A percentile compares a stretch with the other conserved stretches of the same genome.
phyloP scores from a whole-genome alignment of 1,140 invertebrate genomes.

The Melipona quadrifasciata region DNA sequence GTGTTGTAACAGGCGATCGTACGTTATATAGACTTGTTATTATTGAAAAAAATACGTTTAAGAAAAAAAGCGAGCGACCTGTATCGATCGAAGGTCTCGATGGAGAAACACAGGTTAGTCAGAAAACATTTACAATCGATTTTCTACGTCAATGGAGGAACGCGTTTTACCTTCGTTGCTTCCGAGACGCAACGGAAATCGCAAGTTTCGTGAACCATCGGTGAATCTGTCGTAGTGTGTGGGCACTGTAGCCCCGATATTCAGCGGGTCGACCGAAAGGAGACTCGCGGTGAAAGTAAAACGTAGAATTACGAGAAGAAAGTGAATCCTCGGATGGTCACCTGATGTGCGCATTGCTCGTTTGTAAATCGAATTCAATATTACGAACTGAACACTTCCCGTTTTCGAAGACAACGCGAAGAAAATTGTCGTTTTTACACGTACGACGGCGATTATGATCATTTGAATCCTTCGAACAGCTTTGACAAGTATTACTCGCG shows the following conservation, averaged over 20 bases:
- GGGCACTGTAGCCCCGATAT: constrained; percentile 42
- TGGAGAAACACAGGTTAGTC: not conserved
- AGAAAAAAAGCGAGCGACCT: not conserved
- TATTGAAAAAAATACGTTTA: not conserved
- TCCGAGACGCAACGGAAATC: not conserved
- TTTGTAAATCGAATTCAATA: not conserved
- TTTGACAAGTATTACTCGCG: not conserved
- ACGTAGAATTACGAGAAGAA: constrained; percentile 68
- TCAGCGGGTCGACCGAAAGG: constrained; percentile 45
- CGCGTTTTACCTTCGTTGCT: not conserved
- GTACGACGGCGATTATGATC: no score
- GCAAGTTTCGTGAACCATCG: not conserved
- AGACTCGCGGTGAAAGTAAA: constrained; percentile 67
- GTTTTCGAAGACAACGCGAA: no score
- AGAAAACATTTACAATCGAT: not conserved
- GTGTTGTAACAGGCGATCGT: constrained; percentile 6
- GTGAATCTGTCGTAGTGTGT: not conserved
- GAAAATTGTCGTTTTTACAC: no score
- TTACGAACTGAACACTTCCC: not conserved
- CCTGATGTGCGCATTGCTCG: not conserved
- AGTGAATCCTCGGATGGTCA: constrained; percentile 61
- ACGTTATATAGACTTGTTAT: not conserved
- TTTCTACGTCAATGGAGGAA: not conserved
- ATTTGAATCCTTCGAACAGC: not conserved
- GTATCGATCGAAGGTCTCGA: not conserved